Base-by-base conservation (phyloP, 2,113 vertebrate genomes). In the Alces alces region DNA sequence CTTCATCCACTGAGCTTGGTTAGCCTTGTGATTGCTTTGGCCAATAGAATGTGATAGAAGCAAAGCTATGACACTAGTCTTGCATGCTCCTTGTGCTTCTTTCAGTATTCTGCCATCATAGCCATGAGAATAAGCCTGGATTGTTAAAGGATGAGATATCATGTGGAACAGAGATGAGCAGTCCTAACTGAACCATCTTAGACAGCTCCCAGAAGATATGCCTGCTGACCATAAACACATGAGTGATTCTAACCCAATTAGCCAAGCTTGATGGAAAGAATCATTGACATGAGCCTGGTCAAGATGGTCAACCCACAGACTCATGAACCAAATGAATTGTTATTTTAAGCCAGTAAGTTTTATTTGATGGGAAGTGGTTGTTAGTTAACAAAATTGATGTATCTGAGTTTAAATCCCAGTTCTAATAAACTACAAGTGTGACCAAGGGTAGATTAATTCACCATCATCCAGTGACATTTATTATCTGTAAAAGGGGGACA, bases 211-310 rank as follows among this genome's bases (percentile, higher is more conserved):
- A 33, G 15, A 8, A 60, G 33, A 36, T 33, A 10, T 11, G 43
- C 9, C 3, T 64, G 64, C 17, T 52, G 21, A 88, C 50, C 3
- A 50, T 7, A 84, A 21, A 12, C 2, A 11, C 2, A 25, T 13
- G 30, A 45, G 14, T 11, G 4, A 55, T n/a, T 2, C 4, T 3
- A 30, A 13, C 1, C 12, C 27, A 60, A 25, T n/a, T 4, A 52
- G 11, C 54, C 28, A 85, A 5, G 6, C 10, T 3, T 39, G 4
- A 50, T 19, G 3, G 30, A 50, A 76, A 50, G 7, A 73, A 28
- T 36, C 14, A 45, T 36, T 88, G 6, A 39, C 39, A 5, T 36
- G 57, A 47, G 4, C 6, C 2, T 21, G 47, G 43, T 23, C 39
- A 78, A 64, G 47, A 64, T n/a, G 60, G 12, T 28, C 36, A 94